These are phyloP conservation scores for Phylloscopus trochiloides DNA, from an alignment of 2,113 vertebrate genomes.

Conservation along the genomic window DNA sequence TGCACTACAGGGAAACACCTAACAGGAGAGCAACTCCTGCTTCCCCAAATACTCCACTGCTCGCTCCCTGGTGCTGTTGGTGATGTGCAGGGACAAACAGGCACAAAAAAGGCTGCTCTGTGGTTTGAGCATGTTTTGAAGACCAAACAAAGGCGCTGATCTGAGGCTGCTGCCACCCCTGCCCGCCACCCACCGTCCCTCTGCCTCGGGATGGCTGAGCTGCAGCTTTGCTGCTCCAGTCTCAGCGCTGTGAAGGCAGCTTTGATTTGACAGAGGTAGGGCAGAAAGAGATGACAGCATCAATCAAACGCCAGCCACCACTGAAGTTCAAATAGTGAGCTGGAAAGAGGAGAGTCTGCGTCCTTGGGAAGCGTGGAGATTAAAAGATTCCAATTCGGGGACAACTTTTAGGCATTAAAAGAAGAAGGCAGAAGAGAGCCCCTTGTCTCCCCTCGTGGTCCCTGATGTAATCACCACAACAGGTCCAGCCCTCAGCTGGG, in stretches of 20 bases:
- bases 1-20: background rate
- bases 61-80: background rate
- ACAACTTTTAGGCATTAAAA: background rate
- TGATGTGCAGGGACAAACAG: background rate
- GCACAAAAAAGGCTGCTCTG: background rate
- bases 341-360: background rate
- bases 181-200: background rate
- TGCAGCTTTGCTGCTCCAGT: background rate
- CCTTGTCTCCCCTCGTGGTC: background rate
- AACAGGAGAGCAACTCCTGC: background rate
- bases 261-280: conserved; percentile 55
- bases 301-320: background rate
- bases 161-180: conserved; percentile 39
- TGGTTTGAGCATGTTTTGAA: conserved; percentile 9
- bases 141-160: background rate
- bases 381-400: background rate
- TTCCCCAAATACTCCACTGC: background rate
- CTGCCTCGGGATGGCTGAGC: background rate
- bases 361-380: conserved; percentile 11
- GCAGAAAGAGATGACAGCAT: conserved; percentile 53
- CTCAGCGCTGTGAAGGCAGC: background rate
- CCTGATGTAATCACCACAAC: fast-evolving
- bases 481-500: fast-evolving
- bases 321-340: conserved; percentile 30
- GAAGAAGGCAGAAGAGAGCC: background rate